Base-by-base conservation (phyloP, 35 echinoderm and acorn worm genomes). In the Amphiura filiformis region DNA sequence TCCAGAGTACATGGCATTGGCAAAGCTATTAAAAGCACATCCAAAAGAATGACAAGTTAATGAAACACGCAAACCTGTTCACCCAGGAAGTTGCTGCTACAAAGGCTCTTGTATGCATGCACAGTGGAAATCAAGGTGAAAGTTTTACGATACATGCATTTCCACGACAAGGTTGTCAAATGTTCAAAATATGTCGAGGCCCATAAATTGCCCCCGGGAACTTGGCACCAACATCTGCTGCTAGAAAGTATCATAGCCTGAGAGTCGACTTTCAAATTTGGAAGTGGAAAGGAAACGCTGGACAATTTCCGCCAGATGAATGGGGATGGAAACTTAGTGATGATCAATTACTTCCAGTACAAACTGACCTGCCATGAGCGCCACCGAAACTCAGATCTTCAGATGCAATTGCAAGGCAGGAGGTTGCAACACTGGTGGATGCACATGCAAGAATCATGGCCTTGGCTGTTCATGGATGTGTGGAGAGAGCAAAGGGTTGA, bases 171-270 rank as follows among this genome's bases (percentile, higher is more conserved):
- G 41, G 41, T 47, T 47, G 4, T 4, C 41, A 47, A 47, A 17
- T 4, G 4, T 47, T 17, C 41, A 47, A 47, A 17, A n/a, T n/a
- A 9, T 17, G 41, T 47, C 17, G 41, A 47, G 41, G 41, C 41
- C 41, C 41, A 47, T 47, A 47, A 47, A 9, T 47, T 38, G 31
- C 39, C 13, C 35, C 23, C 23, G 31, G 0, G 12, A 70, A 42
- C 30, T 75, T 90, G 35, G 80, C 89, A 12, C 92, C 82, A 61
- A 93, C 87, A 80, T 89, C 92, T 41, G 80, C 78, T 36, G 85
- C 92, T 1, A 57, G 81, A 39, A 12, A 89, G 22, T 89, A 93
- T 37, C 87, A 93, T 57, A 93, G 92, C 57, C 35, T 90, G 44
- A 28, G 87, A 18, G 87, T 90, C 30, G 85, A 93, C 82, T 80